A percentile compares a stretch with the other conserved stretches of the same genome.
These are phyloP conservation scores for Xanthostigma xanthostigma DNA, from an alignment of 2,888 invertebrate species.

Conservation along the genomic window DNA sequence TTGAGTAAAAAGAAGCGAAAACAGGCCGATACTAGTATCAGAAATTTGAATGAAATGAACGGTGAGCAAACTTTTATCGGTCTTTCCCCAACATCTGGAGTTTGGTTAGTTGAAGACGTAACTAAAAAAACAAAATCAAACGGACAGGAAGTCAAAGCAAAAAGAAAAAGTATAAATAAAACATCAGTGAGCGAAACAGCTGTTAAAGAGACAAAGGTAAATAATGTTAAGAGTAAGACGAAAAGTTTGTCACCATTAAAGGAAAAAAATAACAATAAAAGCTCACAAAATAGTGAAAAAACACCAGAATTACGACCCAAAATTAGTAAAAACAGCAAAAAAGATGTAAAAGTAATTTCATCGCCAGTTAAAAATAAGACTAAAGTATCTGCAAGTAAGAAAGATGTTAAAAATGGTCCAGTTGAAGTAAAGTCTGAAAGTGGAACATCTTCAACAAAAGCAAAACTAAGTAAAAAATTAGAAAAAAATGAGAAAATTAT, in stretches of 20 bases:
- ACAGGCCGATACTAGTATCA: no score
- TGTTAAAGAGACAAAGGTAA: neutral
- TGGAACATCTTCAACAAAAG: no score
- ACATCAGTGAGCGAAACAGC: neutral
- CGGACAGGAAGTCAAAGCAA: slow-evolving; percentile 12
- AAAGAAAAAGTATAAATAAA: neutral
- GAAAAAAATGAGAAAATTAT: no score
- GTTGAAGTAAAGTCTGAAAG: no score
- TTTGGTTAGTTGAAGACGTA: slow-evolving; percentile 18
- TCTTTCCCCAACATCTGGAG: neutral
- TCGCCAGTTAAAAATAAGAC: no score
- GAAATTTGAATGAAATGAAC: slow-evolving; percentile 10
- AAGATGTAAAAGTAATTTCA: no score
- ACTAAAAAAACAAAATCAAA: slow-evolving; percentile 14
- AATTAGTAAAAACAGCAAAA: no score
- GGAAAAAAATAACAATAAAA: slow-evolving; percentile 4
- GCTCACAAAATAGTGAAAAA: neutral
- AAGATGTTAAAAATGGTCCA: no score
- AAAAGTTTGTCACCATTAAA: no score
- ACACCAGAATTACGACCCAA: neutral
- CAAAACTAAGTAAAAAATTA: no score
- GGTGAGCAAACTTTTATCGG: neutral
- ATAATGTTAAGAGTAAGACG: neutral
- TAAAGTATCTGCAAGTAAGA: no score
- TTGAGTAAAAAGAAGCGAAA: no score